A percentile compares a stretch with the other conserved stretches of the same genome.
Evolutionary conservation across 2,888 invertebrate genomes (phyloP).

Genomic region (Apotomis turbidana): DNA sequence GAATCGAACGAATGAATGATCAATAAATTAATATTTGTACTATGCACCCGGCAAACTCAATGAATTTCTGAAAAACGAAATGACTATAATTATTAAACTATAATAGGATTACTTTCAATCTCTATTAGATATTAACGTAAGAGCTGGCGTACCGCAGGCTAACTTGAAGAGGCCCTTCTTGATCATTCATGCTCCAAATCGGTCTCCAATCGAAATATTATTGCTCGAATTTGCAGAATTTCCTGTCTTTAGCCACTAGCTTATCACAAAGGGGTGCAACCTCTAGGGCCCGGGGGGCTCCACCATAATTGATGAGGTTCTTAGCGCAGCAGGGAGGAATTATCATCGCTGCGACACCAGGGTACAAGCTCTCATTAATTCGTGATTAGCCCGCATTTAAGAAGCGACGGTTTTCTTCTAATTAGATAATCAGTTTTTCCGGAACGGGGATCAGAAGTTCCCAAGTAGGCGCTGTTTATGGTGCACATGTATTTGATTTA

Average conservation of each 20-base stretch:
- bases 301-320: conserved; percentile 82
- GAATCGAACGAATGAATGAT: no score
- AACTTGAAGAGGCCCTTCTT: not conserved
- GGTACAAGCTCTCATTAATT: conserved; percentile 81
- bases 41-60: no score
- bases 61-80: no score
- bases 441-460: conserved; percentile 59
- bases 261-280: conserved; percentile 60
- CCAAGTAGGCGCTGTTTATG: conserved; percentile 63
- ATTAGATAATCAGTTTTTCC: conserved; percentile 79
- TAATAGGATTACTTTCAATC: no score
- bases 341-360: conserved; percentile 78
- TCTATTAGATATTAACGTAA: no score
- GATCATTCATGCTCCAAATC: not conserved
- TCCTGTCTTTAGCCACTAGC: conserved; percentile 49
- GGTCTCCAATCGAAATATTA: conserved; percentile 16
- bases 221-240: conserved; percentile 29
- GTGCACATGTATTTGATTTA: conserved; percentile 37
- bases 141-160: no score
- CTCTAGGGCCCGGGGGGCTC: conserved; percentile 63
- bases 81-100: no score
- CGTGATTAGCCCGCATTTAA: conserved; percentile 80
- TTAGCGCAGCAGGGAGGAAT: conserved; percentile 81
- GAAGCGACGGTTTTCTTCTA: conserved; percentile 74
- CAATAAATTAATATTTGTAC: no score